A percentile compares a stretch with the other conserved stretches of the same genome.
Evolutionary conservation across 2,888 invertebrate species (phyloP).

Genomic region (Sclerodermus sp.): DNA sequence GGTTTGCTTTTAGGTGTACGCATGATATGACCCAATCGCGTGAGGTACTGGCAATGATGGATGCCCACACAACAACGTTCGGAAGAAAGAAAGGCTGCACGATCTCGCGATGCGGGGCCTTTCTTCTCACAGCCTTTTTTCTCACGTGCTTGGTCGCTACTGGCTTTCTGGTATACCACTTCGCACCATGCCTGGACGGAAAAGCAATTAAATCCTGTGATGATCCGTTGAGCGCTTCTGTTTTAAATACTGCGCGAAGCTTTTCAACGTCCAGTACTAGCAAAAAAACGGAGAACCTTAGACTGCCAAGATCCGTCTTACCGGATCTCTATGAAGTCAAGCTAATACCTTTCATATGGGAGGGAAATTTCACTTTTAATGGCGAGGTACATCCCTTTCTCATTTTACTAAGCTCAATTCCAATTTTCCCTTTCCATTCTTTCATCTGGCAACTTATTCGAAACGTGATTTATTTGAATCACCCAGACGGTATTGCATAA

Average conservation of each 20-base stretch:
- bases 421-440: background rate
- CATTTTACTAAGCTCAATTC: background rate
- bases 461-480: no score
- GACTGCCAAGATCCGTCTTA: slow-evolving; percentile 69
- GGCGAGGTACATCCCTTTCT: slow-evolving; percentile 59
- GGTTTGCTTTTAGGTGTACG: no score
- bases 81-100: slow-evolving; percentile 68
- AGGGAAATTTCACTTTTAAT: slow-evolving; percentile 77
- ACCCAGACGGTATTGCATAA: no score
- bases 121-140: slow-evolving; percentile 67
- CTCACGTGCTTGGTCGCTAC: slow-evolving; percentile 69
- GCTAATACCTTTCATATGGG: slow-evolving; percentile 72
- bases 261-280: slow-evolving; percentile 24
- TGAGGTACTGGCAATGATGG: slow-evolving; percentile 64
- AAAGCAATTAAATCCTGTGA: slow-evolving; percentile 43
- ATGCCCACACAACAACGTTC: slow-evolving; percentile 66
- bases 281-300: slow-evolving; percentile 63
- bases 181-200: slow-evolving; percentile 68
- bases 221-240: slow-evolving; percentile 20
- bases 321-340: slow-evolving; percentile 73
- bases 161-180: slow-evolving; percentile 76
- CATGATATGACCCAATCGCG: slow-evolving; percentile 55
- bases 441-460: no score
- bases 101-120: slow-evolving; percentile 67
- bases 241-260: slow-evolving; percentile 23